Percentiles rank a stretch among this genome's conserved stretches.
Conservation (phyloP, 2,888 invertebrate species). For the Troilus luridus region DNA sequence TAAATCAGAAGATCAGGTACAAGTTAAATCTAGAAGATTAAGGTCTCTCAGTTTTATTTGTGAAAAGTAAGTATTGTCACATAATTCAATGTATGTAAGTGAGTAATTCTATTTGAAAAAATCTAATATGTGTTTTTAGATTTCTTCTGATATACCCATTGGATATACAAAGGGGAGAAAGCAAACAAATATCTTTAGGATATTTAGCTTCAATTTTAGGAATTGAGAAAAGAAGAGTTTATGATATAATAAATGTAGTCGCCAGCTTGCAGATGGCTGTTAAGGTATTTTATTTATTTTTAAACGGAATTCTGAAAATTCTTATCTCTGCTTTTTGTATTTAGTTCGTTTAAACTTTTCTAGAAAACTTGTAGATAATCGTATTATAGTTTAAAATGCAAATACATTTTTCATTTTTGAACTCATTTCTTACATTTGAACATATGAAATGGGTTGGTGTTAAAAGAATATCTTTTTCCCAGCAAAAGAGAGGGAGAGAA, state of each 20-base stretch:
- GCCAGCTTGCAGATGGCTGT: slow-evolving; percentile 81
- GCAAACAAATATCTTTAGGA: slow-evolving; percentile 74
- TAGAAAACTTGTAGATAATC: too few relatives aligned
- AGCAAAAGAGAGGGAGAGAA: too few relatives aligned
- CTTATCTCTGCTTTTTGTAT: background rate
- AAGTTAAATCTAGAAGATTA: slow-evolving; percentile 70
- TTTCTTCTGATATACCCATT: slow-evolving; percentile 74
- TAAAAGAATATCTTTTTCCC: too few relatives aligned
- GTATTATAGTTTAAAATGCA: too few relatives aligned
- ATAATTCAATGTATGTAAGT: background rate
- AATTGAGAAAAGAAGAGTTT: slow-evolving; percentile 79
- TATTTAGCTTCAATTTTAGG: slow-evolving; percentile 76
- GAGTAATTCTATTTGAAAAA: background rate
- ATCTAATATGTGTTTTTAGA: slow-evolving; percentile 67
- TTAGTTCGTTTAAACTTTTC: background rate
- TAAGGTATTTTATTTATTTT: slow-evolving; percentile 67
- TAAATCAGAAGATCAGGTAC: slow-evolving; percentile 43
- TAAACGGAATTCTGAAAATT: background rate
- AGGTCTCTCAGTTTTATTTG: slow-evolving; percentile 76
- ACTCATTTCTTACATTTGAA: background rate
- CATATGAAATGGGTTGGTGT: background rate
- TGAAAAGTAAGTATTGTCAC: slow-evolving; percentile 71
- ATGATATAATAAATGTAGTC: slow-evolving; percentile 81
- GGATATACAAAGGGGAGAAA: slow-evolving; percentile 70
- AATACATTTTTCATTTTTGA: background rate